Evolutionary conservation across 1,140 invertebrate species (phyloP).

Genomic region (Carposina sasakii): DNA sequence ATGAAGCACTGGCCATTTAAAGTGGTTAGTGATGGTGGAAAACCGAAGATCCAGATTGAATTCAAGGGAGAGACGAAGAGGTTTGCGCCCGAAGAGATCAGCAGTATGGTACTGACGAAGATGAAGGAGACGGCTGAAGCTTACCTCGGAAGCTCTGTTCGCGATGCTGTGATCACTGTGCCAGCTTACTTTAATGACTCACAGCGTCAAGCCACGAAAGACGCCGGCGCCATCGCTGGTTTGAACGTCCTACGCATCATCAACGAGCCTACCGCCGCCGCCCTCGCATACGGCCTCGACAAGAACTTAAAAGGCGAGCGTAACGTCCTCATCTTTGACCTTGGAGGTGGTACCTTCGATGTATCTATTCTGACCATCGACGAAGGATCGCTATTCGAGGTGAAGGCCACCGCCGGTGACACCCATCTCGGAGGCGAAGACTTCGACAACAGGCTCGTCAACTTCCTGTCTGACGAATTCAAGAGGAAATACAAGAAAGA

Average conservation of each 20-base stretch:
- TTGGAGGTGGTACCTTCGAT: constrained; percentile 80
- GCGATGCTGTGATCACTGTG: constrained; percentile 82
- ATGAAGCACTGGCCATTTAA: constrained; percentile 82
- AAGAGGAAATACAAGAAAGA: constrained; percentile 62
- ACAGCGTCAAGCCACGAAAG: constrained; percentile 89
- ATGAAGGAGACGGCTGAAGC: constrained; percentile 87
- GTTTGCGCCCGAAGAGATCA: constrained; percentile 82
- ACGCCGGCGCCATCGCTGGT: constrained; percentile 76
- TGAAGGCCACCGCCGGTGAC: constrained; percentile 73
- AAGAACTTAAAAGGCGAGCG: constrained; percentile 79
- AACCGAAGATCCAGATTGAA: constrained; percentile 78
- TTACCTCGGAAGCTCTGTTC: constrained; percentile 79
- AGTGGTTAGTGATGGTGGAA: constrained; percentile 75
- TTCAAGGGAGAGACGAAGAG: constrained; percentile 80
- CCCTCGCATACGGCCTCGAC: constrained; percentile 81
- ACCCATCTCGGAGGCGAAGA: constrained; percentile 79
- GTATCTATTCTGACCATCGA: constrained; percentile 82
- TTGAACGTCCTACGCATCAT: constrained; percentile 78
- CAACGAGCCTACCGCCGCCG: constrained; percentile 80
- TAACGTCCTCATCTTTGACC: constrained; percentile 63
- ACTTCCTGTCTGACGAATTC: constrained; percentile 70
- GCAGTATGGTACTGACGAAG: constrained; percentile 81
- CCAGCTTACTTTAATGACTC: constrained; percentile 92
- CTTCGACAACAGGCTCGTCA: constrained; percentile 82
- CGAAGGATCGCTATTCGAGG: constrained; percentile 80